Percentiles rank a stretch among this genome's conserved stretches.
phyloP scores from a whole-genome alignment of 2,113 vertebrate species.

The Muntiacus muntjak region DNA sequence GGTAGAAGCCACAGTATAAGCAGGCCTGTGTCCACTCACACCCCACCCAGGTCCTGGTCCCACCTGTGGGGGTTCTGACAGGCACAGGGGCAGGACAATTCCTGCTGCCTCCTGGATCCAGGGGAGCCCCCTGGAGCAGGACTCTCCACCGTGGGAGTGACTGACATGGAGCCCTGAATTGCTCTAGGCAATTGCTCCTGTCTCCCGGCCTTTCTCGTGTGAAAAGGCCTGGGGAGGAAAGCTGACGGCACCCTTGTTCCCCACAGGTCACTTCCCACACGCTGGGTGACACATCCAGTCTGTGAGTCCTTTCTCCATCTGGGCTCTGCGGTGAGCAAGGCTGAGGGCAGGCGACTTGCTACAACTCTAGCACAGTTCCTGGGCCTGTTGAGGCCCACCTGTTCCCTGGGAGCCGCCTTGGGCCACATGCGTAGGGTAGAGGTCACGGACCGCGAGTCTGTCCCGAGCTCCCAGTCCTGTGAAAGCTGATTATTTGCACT shows the following conservation, averaged over 20 bases:
- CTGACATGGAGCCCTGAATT: too few relatives aligned
- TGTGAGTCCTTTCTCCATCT: too few relatives aligned
- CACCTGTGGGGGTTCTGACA: not conserved
- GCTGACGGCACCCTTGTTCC: not conserved
- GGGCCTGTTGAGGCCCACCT: not conserved
- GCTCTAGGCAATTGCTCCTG: not conserved
- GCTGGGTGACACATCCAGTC: accelerated
- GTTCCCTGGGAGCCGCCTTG: not conserved
- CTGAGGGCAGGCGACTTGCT: not conserved
- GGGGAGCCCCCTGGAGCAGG: not conserved
- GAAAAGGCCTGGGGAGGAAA: not conserved
- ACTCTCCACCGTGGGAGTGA: not conserved
- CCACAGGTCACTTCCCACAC: accelerated
- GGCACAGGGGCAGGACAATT: not conserved
- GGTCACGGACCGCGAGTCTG: not conserved
- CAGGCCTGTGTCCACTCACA: not conserved
- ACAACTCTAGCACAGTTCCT: not conserved
- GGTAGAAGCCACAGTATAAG: too few relatives aligned
- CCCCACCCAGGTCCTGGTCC: not conserved
- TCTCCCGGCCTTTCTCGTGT: not conserved
- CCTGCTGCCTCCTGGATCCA: not conserved
- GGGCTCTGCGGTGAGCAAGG: not conserved
- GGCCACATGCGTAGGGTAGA: not conserved
- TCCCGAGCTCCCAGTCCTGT: not conserved
- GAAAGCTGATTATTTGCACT: not conserved